A percentile compares a stretch with the other conserved stretches of the same genome.
Evolutionary conservation across 2,113 vertebrate species (phyloP).

Genomic region (Melierax canorus): DNA sequence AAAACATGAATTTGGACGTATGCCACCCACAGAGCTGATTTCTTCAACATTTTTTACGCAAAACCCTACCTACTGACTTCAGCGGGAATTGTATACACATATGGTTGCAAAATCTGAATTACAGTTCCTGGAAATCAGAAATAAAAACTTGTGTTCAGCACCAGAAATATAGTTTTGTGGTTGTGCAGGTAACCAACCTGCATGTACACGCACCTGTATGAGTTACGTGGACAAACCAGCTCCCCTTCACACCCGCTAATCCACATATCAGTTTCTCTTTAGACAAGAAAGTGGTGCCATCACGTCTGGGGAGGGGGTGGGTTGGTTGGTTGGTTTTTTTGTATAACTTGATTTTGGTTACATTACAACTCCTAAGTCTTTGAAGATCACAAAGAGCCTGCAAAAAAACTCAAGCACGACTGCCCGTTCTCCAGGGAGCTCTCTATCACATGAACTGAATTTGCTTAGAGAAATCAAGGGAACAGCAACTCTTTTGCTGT

Average conservation of each 20-base stretch:
- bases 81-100: neutral
- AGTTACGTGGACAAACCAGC: neutral
- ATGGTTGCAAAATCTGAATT: neutral
- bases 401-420: neutral
- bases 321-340: neutral
- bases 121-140: neutral
- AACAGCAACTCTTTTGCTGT: neutral
- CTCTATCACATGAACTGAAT: neutral
- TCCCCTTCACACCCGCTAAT: neutral
- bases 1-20: neutral
- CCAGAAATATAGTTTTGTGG: neutral
- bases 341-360: neutral
- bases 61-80: neutral
- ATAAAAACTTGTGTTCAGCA: neutral
- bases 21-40: neutral
- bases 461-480: neutral
- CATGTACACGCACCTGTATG: rapidly evolving
- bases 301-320: rapidly evolving
- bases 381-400: neutral
- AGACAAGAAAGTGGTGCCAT: neutral
- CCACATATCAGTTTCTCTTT: neutral
- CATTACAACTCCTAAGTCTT: neutral
- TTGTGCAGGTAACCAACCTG: neutral
- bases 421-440: neutral
- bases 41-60: neutral